These are phyloP conservation scores for Champsocephalus gunnari DNA, from an alignment of 2,797 vertebrate genomes.

Conservation along the genomic window DNA sequence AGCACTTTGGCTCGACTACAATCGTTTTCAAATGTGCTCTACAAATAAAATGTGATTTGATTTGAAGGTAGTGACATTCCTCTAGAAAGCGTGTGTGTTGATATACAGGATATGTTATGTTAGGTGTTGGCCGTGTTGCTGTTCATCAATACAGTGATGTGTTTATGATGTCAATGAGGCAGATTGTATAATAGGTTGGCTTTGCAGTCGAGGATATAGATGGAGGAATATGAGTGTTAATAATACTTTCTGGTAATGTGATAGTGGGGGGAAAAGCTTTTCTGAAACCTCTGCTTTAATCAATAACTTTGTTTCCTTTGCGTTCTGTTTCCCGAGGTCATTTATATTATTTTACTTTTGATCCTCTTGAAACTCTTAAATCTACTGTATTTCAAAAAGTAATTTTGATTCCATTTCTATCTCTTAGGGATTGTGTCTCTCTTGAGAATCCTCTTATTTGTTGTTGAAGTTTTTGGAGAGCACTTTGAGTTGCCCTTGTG, in stretches of 20 bases:
- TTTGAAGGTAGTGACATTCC: not conserved
- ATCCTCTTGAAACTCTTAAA: too few species aligned
- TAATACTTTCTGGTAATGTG: not conserved
- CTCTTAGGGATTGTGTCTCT: too few species aligned
- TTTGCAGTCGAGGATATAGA: slow-evolving; percentile 3
- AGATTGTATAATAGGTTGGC: slow-evolving; percentile 15
- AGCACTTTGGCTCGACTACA: too few species aligned
- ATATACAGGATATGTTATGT: not conserved
- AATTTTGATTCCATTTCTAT: too few species aligned
- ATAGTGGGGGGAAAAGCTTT: slow-evolving; percentile 8
- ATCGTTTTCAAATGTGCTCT: too few species aligned
- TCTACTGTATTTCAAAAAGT: too few species aligned
- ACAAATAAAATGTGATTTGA: too few species aligned
- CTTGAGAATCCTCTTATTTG: too few species aligned
- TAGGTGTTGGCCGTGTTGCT: not conserved
- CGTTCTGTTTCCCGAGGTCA: too few species aligned
- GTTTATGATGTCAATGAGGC: not conserved
- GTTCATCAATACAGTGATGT: slow-evolving; percentile 9
- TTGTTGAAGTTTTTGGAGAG: too few species aligned
- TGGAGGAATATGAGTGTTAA: not conserved
- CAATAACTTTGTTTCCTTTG: not conserved
- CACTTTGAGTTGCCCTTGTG: too few species aligned
- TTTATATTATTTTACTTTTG: too few species aligned
- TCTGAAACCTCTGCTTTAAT: not conserved
- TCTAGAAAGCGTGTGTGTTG: not conserved